Evolutionary conservation across 2,888 invertebrate species (phyloP), one percentile per base, ranked within the genome.

Genomic region (Ditula angustiorana): DNA sequence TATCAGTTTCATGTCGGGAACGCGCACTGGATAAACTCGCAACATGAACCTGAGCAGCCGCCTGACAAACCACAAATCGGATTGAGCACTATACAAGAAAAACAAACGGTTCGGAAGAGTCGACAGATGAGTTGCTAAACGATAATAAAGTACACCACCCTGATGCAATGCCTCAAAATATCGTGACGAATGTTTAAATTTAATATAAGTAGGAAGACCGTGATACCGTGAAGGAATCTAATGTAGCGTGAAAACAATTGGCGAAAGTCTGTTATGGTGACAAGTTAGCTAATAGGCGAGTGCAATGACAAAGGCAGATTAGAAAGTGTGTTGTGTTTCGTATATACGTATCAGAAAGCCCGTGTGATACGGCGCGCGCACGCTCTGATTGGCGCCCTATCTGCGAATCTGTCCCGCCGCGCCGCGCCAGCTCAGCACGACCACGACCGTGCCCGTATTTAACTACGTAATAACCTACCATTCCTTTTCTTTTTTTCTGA

Each of bases 191-290:
- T 82, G 80, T 81, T 85, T 79, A 63, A 63, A 69, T 69, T 69
- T 47, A 65, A 68, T 69, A 75, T 76, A 77, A 75, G 76, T 81
- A 74, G 82, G 80, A 83, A 82, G 78, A 80, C 82, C 85, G 81
- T 86, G 82, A 82, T 77, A 80, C 82, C 85, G 81, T 86, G 82
- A 84, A 86, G 77, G 83, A 80, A 84, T 82, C 82, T 86, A 90
- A 88, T 91, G 85, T 82, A 85, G 85, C 89, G 87, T 91, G 90
- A 90, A 92, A 91, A 92, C 92, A 92, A 92, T 92, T 85, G 90
- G 92, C 90, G 92, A 92, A 92, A 92, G 92, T 91, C 83, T 82
- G 82, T 79, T 83, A 83, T 85, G 85, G 83, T 74, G 76, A 79
- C 81, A 83, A 86, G 86, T 86, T 88, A 85, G 82, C 87, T 90